A percentile compares a stretch with the other conserved stretches of the same genome.
Evolutionary conservation across 2,113 vertebrate species (phyloP).

Genomic region (Sceloporus undulatus): DNA sequence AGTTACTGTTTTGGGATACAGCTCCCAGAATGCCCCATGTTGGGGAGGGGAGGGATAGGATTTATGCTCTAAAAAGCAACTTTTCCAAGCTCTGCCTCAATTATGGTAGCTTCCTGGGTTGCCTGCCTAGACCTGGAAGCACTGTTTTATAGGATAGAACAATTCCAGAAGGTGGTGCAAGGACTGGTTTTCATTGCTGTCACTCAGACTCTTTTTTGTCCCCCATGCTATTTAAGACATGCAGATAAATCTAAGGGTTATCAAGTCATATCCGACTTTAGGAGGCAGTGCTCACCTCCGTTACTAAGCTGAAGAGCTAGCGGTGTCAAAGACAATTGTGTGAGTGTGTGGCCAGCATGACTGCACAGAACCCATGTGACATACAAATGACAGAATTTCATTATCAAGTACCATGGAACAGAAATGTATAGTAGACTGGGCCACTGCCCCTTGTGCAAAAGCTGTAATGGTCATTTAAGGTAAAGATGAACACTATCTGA

Average conservation of each 20-base stretch:
- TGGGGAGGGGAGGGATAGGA: not conserved
- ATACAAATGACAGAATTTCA: too few species aligned
- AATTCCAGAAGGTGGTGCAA: not conserved
- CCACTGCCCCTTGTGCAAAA: not conserved
- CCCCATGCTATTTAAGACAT: not conserved
- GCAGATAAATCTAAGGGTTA: not conserved
- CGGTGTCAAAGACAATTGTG: too few species aligned
- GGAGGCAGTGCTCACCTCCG: too few species aligned
- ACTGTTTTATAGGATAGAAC: not conserved
- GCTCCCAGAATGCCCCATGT: not conserved
- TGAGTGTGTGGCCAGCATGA: too few species aligned
- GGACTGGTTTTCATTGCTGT: not conserved
- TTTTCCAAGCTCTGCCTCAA: not conserved
- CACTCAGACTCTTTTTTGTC: not conserved
- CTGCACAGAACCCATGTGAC: too few species aligned
- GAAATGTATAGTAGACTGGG: too few species aligned
- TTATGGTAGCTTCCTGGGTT: not conserved
- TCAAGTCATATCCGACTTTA: too few species aligned
- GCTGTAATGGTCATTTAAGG: constrained; percentile 3
- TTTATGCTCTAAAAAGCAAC: too few species aligned
- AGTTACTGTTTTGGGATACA: too few species aligned
- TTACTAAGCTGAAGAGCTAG: too few species aligned
- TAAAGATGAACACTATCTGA: not conserved
- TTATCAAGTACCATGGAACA: too few species aligned
- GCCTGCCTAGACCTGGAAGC: not conserved